A percentile compares a stretch with the other conserved stretches of the same genome.
These are phyloP conservation scores for Loriculus beryllinus DNA, from an alignment of 2,797 vertebrate genomes.

Conservation along the genomic window DNA sequence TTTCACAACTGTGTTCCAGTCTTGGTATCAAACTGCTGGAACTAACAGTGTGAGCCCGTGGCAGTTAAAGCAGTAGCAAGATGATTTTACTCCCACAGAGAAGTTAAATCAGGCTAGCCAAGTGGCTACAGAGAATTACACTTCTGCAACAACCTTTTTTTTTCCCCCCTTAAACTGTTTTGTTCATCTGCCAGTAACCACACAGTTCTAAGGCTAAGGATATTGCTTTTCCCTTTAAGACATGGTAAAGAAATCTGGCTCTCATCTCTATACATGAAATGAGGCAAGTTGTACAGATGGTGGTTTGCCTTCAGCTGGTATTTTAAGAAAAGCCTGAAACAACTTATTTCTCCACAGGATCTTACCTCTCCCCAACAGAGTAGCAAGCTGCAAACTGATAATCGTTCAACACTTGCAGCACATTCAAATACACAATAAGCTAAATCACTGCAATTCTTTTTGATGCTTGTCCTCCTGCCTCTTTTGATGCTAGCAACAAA, in stretches of 20 bases:
- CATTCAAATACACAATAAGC: not conserved
- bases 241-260: constrained; percentile 51
- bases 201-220: constrained; percentile 29
- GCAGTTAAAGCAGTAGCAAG: constrained; percentile 54
- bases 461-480: not conserved
- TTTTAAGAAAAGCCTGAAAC: constrained; percentile 66
- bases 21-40: constrained; percentile 30
- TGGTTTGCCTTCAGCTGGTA: constrained; percentile 53
- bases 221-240: constrained; percentile 60
- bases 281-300: constrained; percentile 54
- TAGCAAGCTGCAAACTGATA: constrained; percentile 33
- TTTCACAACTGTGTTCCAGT: constrained; percentile 3
- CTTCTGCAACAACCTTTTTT: constrained; percentile 29
- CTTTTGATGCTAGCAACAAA: constrained; percentile 25
- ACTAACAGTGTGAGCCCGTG: constrained; percentile 1
- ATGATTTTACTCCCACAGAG: not conserved
- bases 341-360: constrained; percentile 41
- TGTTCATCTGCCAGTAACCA: constrained; percentile 66
- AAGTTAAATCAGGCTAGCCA: constrained; percentile 58
- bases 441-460: not conserved
- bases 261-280: constrained; percentile 30
- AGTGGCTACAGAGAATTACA: constrained; percentile 44
- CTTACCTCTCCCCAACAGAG: constrained; percentile 48
- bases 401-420: constrained; percentile 19
- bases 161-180: not conserved